Evolutionary conservation across 1,140 invertebrate species (phyloP), one percentile per base, ranked within the genome.

Genomic region (Drosophila parabipectinata): DNA sequence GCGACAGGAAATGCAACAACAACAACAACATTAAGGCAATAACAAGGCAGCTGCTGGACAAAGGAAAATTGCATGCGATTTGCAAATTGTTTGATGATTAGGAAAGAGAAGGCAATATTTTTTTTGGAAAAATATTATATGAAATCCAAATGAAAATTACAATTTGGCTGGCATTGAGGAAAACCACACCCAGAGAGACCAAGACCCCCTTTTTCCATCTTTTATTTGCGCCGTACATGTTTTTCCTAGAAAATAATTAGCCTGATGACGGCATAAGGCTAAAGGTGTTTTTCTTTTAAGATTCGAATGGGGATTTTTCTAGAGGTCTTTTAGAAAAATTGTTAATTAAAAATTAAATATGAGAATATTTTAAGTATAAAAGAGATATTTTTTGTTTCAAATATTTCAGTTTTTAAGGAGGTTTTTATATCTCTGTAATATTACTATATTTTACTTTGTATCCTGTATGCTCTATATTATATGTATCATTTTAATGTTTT

Each of bases 191-290:
- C 26, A 37, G 10, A 4, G 4, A 3, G 34, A 3, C 54, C n/a
- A n/a, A n/a, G n/a, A n/a, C 14, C 12, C 6, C 4, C 26, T 9
- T 14, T n/a, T 37, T 37, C 12, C 34, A 12, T 37, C 39, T 4
- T 15, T 44, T 10, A 28, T 4, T 44, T 15, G 39, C 41, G 41
- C 30, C 50, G 18, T 12, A 26, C 14, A 51, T 51, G 15, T 44
- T 88, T 83, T 87, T 87, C 83, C 72, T 71, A 61, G 83, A 88
- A 87, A 83, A 67, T 82, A 88, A 88, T 87, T 87, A 88, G 79
- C 68, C 56, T 54, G 52, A 54, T 51, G 12, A 44, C 34, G 44
- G 30, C 14, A 66, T 12, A 28, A 26, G 28, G 45, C 4, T 8
- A 21, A 3, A 1, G 12, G 3, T 2, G 3, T 2, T n/a, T 45